Base-by-base conservation (phyloP, 2,888 invertebrate genomes). In the Matsumyia berberina region DNA sequence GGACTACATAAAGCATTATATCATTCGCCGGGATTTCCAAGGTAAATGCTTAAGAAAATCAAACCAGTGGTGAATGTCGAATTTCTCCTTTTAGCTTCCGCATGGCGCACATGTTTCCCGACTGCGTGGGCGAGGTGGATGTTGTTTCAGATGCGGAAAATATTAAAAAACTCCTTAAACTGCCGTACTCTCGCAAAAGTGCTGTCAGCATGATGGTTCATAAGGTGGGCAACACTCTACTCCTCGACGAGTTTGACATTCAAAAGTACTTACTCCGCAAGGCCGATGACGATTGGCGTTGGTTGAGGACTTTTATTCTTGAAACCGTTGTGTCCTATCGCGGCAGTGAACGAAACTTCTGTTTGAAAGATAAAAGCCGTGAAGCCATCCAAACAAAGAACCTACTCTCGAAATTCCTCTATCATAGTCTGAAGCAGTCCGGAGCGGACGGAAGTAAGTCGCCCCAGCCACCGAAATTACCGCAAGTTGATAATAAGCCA, bases 101-200 rank as follows among this genome's bases (percentile, higher is more conserved):
- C 58, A 96, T 98, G 96, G 98, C 97, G 0, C 96, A 97, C 90
- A 96, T 96, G 95, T 98, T 97, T 90, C 96, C 97, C 0, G 98
- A 98, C 89, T 96, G 96, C 89, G 95, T 98, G 0, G 97, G 97
- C 0, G 96, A 97, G 89, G 97, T 98, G 0, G 98, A 98, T 90
- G 97, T 98, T 0, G 96, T 98, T 8, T 96, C 98, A 0, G 97
- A 97, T 89, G 96, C 98, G 0, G 97, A 98, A 92, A 98, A 97
- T 89, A 98, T 98, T 64, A 98, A 98, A 90, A 96, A 96, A 88
- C 92, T 98, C 5, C 92, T 98, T 1, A 98, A 98, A 92, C 93
- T 98, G 87, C 97, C 98, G 0, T 98, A 97, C 90, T 95, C 95
- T 80, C 94, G 93, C 1, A 94, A 94, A 86, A 94, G 94, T 60